phyloP scores from a whole-genome alignment of 2,888 invertebrate species.

The Drosophila affinis region DNA sequence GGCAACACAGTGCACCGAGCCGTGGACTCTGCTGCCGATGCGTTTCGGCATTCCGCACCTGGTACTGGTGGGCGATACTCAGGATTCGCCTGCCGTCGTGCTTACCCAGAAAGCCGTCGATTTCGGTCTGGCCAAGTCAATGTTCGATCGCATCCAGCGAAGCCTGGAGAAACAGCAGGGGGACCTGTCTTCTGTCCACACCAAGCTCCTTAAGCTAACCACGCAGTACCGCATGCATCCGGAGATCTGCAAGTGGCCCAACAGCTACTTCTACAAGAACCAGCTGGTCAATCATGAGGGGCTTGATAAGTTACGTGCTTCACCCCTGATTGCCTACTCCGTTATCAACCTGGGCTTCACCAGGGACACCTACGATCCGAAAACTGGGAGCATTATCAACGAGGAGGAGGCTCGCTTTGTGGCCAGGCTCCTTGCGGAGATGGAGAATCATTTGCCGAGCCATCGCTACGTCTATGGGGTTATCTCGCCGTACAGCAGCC shows the following conservation, averaged over 20 bases:
- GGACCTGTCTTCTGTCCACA: conserved; percentile 35
- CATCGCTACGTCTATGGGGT: conserved; percentile 85
- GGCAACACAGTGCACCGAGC: conserved; percentile 94
- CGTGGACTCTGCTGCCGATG: conserved; percentile 92
- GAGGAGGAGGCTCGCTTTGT: conserved; percentile 87
- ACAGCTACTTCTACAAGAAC: conserved; percentile 84
- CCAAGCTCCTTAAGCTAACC: conserved; percentile 83
- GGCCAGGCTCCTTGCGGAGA: conserved; percentile 85
- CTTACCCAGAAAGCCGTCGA: conserved; percentile 90
- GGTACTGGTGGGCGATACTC: conserved; percentile 93
- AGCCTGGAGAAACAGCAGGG: conserved; percentile 82
- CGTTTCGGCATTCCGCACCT: conserved; percentile 89
- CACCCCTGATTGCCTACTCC: conserved; percentile 86
- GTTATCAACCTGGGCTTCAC: conserved; percentile 86
- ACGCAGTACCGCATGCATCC: conserved; percentile 94
- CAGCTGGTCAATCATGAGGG: conserved; percentile 67
- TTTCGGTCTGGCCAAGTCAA: conserved; percentile 89
- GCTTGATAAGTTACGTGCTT: conserved; percentile 42
- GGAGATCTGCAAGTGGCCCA: conserved; percentile 92
- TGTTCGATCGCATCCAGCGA: conserved; percentile 90
- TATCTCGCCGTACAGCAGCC: conserved; percentile 89
- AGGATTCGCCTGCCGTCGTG: conserved; percentile 92
- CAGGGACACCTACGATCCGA: conserved; percentile 76
- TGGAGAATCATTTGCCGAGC: conserved; percentile 80
- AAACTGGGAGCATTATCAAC: conserved; percentile 84